phyloP scores from a whole-genome alignment of 2,888 invertebrate species.

The Dromius quadrimaculatus region DNA sequence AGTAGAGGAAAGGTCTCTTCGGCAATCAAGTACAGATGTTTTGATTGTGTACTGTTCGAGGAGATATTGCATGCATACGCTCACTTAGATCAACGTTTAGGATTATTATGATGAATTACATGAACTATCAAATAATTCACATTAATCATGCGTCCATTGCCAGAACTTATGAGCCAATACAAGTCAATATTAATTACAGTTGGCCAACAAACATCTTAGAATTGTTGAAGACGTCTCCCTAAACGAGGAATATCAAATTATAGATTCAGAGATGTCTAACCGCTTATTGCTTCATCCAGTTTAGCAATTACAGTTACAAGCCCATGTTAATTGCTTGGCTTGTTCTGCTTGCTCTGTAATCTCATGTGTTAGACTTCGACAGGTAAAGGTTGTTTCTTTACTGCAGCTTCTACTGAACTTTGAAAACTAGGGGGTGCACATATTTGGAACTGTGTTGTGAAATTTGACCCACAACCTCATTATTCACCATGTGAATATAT shows the following conservation, averaged over 20 bases:
- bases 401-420: slow-evolving; percentile 4
- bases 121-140: too few relatives aligned
- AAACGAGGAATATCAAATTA: slow-evolving; percentile 32
- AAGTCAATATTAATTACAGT: slow-evolving; percentile 10
- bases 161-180: slow-evolving; percentile 14
- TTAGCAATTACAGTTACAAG: slow-evolving; percentile 47
- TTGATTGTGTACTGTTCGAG: too few relatives aligned
- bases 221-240: background rate
- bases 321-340: slow-evolving; percentile 44
- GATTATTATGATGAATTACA: too few relatives aligned
- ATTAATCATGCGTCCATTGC: too few relatives aligned
- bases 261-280: slow-evolving; percentile 32
- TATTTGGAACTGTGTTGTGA: too few relatives aligned
- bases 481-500: too few relatives aligned
- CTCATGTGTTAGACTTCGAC: slow-evolving; percentile 38
- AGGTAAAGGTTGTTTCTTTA: too few relatives aligned
- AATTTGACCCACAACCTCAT: too few relatives aligned
- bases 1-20: background rate
- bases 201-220: slow-evolving; percentile 10
- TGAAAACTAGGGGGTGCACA: too few relatives aligned
- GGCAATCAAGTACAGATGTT: too few relatives aligned
- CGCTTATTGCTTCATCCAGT: slow-evolving; percentile 14
- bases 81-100: too few relatives aligned
- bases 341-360: slow-evolving; percentile 44
- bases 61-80: too few relatives aligned